Evolutionary conservation across 2,888 invertebrate genomes (phyloP).

Genomic region (Achlya flavicornis): DNA sequence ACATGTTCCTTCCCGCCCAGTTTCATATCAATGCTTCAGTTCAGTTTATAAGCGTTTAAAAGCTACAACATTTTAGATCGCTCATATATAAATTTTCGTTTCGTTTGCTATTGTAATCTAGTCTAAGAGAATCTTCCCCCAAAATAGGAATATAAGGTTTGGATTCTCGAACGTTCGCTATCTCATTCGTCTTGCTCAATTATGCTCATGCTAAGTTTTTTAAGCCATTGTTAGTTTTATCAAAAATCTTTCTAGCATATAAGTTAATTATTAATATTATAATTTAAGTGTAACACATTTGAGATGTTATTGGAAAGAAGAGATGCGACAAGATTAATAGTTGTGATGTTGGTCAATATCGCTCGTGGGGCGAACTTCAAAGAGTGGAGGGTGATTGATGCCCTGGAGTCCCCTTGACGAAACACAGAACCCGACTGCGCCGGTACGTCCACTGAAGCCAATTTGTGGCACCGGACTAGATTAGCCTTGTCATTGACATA

Average conservation of each 20-base stretch:
- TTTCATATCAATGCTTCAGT: conserved; percentile 35
- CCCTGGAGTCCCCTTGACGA: conserved; percentile 58
- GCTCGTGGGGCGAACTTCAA: conserved; percentile 64
- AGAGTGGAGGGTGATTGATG: conserved; percentile 66
- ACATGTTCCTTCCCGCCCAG: conserved; percentile 48
- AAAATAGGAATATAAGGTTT: not conserved
- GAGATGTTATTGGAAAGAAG: conserved; percentile 54
- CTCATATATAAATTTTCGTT: not conserved
- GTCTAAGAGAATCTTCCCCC: not conserved
- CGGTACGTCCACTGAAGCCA: conserved; percentile 40
- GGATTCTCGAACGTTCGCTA: too few species aligned
- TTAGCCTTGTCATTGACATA: conserved; percentile 38
- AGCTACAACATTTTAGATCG: not conserved
- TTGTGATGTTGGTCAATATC: conserved; percentile 54
- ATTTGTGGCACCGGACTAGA: conserved; percentile 50
- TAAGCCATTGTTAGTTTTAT: too few species aligned
- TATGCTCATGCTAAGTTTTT: too few species aligned
- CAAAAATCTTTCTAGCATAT: too few species aligned
- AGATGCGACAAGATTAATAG: conserved; percentile 73
- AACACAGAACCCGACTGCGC: conserved; percentile 53
- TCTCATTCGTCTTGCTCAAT: too few species aligned
- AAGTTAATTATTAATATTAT: too few species aligned
- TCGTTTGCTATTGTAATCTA: not conserved
- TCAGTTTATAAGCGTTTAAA: conserved; percentile 11
- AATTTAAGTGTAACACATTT: conserved; percentile 21